Evolutionary conservation across 30 jellyfish, hydroid and myxozoan species (phyloP), one percentile per base, ranked within the genome.

Genomic region (Morbakka virulenta): DNA sequence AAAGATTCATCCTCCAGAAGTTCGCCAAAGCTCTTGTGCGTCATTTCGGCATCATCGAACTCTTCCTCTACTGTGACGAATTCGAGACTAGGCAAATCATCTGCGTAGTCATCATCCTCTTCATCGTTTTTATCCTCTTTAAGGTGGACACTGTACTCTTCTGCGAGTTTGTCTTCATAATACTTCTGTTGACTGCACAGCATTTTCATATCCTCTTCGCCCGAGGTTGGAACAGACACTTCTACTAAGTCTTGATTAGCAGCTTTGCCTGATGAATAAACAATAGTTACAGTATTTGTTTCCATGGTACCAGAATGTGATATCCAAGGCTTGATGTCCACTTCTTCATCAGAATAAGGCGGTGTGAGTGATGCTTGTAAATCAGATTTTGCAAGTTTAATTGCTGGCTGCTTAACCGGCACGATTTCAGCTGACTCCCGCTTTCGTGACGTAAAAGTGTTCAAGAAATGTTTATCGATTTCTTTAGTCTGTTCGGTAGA

Each of bases 131-230:
- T 74, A 13, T 51, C 57, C 21, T 48, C 73, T 47, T 3, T 50
- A 31, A 21, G 26, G 68, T 14, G 17, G 57, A 17, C 47, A 3
- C 62, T 66, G 63, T 86, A 77, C 47, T 66, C 79, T 53, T 76
- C 96, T 0, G 78, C 87, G 36, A 72, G 48, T 22, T 36, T 32
- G 67, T 62, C 83, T 61, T 80, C 94, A 51, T 77, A 86, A 28
- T 74, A 87, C 32, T 86, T 82, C 48, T 81, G 85, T 67, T 76
- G 69, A 21, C 64, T 79, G 49, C 50, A 62, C 52, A 79, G 52
- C 31, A 32, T 32, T 67, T 76, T 93, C 74, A 92, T 35, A 36
- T 83, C 98, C 28, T 94, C 95, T 87, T 71, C 66, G 51, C 91
- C 85, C 2, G 95, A 79, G 26, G 67, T 69, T 21, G 82, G 91